Evolutionary conservation across 2,888 invertebrate genomes (phyloP).

Genomic region (Euphydryas editha): DNA sequence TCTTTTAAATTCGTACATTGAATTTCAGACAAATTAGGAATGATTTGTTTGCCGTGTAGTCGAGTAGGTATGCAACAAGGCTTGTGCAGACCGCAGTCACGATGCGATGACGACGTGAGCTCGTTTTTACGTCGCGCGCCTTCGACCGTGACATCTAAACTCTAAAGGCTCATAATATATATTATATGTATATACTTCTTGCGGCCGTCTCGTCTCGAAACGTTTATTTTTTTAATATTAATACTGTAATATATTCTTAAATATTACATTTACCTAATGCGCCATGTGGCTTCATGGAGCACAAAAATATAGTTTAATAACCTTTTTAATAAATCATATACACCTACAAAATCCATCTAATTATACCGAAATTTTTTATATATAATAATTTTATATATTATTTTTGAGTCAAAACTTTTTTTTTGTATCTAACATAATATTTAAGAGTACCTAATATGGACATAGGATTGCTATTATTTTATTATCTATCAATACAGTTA

Average conservation of each 20-base stretch:
- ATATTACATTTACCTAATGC: constrained; percentile 36
- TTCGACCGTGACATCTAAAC: constrained; percentile 69
- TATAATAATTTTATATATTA: too few relatives aligned
- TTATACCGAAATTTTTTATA: not conserved
- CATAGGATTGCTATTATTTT: too few relatives aligned
- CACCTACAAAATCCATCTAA: not conserved
- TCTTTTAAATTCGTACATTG: constrained; percentile 34
- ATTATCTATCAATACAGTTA: too few relatives aligned
- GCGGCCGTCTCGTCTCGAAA: constrained; percentile 31
- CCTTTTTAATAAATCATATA: constrained; percentile 15
- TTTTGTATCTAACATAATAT: too few relatives aligned
- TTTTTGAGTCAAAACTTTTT: too few relatives aligned
- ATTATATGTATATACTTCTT: constrained; percentile 78
- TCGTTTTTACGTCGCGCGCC: constrained; percentile 69
- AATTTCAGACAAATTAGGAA: constrained; percentile 32
- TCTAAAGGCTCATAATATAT: constrained; percentile 76
- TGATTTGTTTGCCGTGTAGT: constrained; percentile 34
- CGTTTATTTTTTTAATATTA: constrained; percentile 25
- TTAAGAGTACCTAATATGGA: too few relatives aligned
- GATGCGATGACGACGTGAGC: constrained; percentile 67
- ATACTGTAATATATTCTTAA: constrained; percentile 26
- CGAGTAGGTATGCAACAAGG: constrained; percentile 33
- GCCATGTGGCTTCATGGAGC: constrained; percentile 23
- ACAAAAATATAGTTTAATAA: constrained; percentile 20
- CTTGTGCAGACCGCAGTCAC: constrained; percentile 43